A percentile compares a stretch with the other conserved stretches of the same genome.
phyloP scores from a whole-genome alignment of 2,888 invertebrate species.

The Ptilodon capucinus region DNA sequence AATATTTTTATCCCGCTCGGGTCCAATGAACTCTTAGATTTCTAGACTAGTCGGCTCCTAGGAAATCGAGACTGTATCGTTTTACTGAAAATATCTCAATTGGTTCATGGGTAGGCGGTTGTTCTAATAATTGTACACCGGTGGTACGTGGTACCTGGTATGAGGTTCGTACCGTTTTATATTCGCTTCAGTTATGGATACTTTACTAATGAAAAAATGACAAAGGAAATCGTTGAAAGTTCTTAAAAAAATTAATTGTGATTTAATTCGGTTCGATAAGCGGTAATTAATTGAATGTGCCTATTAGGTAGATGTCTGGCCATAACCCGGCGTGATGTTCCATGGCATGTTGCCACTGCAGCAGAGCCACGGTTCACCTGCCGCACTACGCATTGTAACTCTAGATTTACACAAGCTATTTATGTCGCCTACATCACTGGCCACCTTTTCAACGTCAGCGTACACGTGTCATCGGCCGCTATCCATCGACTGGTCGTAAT shows the following conservation, averaged over 20 bases:
- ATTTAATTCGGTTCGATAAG: not conserved
- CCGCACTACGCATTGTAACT: slow-evolving; percentile 40
- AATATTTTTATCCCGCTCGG: slow-evolving; percentile 28
- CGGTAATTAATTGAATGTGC: not conserved
- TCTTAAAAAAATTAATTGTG: too few relatives aligned
- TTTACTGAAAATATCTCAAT: not conserved
- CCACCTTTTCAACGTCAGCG: slow-evolving; percentile 59
- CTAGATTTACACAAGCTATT: slow-evolving; percentile 53
- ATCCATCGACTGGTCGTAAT: slow-evolving; percentile 35
- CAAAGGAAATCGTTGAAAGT: too few relatives aligned
- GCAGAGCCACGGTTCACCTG: slow-evolving; percentile 61
- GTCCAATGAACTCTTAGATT: slow-evolving; percentile 38
- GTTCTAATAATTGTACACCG: too few relatives aligned
- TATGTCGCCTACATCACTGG: slow-evolving; percentile 61
- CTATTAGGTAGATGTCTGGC: slow-evolving; percentile 29
- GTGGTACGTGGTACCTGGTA: too few relatives aligned
- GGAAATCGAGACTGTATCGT: not conserved
- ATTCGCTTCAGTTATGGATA: too few relatives aligned
- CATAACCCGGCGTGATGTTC: slow-evolving; percentile 44
- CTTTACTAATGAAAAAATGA: too few relatives aligned
- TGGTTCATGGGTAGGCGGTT: not conserved
- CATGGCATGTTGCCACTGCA: slow-evolving; percentile 52
- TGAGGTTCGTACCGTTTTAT: too few relatives aligned
- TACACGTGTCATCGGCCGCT: slow-evolving; percentile 65
- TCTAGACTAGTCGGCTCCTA: slow-evolving; percentile 1